A percentile compares a stretch with the other conserved stretches of the same genome.
Conservation (phyloP, 2,888 invertebrate species). For the Tinea semifulvella region DNA sequence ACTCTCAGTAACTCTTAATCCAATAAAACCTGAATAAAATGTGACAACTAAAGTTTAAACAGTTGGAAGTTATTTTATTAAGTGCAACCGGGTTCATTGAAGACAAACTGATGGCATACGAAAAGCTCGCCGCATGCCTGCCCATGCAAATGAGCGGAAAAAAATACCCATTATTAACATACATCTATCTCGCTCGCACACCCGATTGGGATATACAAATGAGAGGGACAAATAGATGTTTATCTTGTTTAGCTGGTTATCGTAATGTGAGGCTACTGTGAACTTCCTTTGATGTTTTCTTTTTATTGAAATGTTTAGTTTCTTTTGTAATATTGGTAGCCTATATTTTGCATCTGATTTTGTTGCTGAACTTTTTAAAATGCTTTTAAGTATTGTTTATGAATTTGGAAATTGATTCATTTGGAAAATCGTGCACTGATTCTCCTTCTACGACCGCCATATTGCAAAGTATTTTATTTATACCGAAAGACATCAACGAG, state of each 20-base stretch:
- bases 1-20: no score
- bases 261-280: slow-evolving; percentile 14
- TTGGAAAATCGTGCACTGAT: no score
- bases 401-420: no score
- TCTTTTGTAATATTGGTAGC: not conserved
- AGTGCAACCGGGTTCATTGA: not conserved
- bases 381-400: no score
- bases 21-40: no score
- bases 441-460: no score
- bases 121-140: slow-evolving; percentile 23
- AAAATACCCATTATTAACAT: slow-evolving; percentile 12
- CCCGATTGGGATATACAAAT: not conserved
- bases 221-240: slow-evolving; percentile 13
- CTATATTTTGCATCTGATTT: not conserved
- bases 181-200: slow-evolving; percentile 1
- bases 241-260: slow-evolving; percentile 13
- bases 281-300: not conserved
- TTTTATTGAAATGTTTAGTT: not conserved
- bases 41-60: no score
- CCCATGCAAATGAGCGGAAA: slow-evolving; percentile 35
- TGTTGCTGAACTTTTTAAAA: no score
- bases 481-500: no score
- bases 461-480: no score
- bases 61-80: no score
- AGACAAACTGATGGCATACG: not conserved